Evolutionary conservation across 1,140 invertebrate species (phyloP).

Genomic region (Helicoverpa armigera): DNA sequence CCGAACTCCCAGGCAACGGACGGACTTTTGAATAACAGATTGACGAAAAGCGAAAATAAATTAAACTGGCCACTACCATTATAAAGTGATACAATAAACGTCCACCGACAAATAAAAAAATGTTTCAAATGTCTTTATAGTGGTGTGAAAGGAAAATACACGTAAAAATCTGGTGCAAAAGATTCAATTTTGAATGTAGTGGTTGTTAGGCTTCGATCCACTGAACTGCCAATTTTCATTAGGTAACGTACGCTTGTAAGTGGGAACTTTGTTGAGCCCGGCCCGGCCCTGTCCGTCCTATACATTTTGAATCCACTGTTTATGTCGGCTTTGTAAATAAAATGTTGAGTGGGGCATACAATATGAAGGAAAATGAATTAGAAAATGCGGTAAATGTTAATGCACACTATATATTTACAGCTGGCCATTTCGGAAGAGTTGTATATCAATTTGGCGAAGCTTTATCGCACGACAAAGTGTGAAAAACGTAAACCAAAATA

Average conservation of each 20-base stretch:
- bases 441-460: no score
- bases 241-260: conserved; percentile 64
- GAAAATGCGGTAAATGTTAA: conserved; percentile 33
- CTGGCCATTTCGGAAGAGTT: background rate
- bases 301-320: conserved; percentile 72
- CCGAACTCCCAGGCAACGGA: no score
- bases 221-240: conserved; percentile 84
- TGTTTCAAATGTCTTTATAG: conserved; percentile 39
- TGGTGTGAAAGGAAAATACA: conserved; percentile 15
- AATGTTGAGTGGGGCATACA: conserved; percentile 50
- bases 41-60: conserved; percentile 19
- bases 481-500: background rate
- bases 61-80: conserved; percentile 17
- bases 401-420: background rate
- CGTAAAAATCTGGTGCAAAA: conserved; percentile 25
- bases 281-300: conserved; percentile 65
- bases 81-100: conserved; percentile 38
- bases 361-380: conserved; percentile 58
- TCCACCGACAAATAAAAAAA: conserved; percentile 25
- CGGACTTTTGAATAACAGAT: conserved; percentile 1
- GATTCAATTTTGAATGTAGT: conserved; percentile 41
- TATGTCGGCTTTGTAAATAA: conserved; percentile 73
- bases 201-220: conserved; percentile 67
- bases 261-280: conserved; percentile 70
- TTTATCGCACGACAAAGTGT: no score